These are phyloP conservation scores for Elymnias hypermnestra DNA, from an alignment of 1,140 invertebrate species.

Conservation along the genomic window DNA sequence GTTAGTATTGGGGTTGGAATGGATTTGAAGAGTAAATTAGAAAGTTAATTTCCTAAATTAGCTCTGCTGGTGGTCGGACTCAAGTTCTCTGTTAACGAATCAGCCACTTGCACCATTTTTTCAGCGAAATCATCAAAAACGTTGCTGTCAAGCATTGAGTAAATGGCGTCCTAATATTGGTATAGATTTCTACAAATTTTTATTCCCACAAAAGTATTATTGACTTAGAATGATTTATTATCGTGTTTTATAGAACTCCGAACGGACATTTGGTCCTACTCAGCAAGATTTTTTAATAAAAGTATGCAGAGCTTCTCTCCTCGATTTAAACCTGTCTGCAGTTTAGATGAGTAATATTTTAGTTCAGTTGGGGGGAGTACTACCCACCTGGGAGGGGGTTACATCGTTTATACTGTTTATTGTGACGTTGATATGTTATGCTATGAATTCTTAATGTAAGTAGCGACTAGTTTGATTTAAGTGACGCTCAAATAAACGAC, in stretches of 20 bases:
- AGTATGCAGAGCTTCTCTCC: not conserved
- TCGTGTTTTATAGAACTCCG: slow-evolving; percentile 1
- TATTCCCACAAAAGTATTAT: not conserved
- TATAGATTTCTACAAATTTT: too few relatives aligned
- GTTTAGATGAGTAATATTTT: slow-evolving; percentile 9
- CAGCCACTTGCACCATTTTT: too few relatives aligned
- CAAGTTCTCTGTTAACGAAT: too few relatives aligned
- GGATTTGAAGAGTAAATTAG: too few relatives aligned
- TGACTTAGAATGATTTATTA: slow-evolving; percentile 3
- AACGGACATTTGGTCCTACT: not conserved
- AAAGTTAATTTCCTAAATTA: too few relatives aligned
- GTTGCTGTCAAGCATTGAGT: too few relatives aligned
- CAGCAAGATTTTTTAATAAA: slow-evolving; percentile 4
- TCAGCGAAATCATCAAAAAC: too few relatives aligned
- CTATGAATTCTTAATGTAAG: slow-evolving; percentile 1
- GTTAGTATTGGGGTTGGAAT: too few relatives aligned
- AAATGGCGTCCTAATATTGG: too few relatives aligned
- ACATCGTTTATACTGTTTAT: slow-evolving; percentile 3
- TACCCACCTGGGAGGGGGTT: slow-evolving; percentile 1
- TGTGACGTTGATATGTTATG: not conserved
- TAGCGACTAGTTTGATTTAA: not conserved
- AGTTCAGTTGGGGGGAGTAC: not conserved
- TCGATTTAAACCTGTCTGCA: slow-evolving; percentile 7
- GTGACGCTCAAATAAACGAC: too few relatives aligned
- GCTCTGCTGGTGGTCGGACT: too few relatives aligned